phyloP scores from a whole-genome alignment of 1,140 invertebrate species.

The Periplaneta americana region DNA sequence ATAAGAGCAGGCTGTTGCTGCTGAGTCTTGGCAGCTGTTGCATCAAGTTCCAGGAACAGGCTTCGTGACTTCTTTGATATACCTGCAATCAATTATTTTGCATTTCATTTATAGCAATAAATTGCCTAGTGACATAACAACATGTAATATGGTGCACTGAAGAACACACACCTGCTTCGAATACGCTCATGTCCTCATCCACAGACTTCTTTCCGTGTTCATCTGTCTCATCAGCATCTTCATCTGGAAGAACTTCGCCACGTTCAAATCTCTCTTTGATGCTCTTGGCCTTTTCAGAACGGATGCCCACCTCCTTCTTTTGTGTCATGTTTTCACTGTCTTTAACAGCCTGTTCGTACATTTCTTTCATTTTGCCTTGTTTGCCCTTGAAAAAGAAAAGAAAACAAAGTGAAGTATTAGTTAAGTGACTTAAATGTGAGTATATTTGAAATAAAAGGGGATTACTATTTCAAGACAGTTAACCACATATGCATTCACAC shows the following conservation, averaged over 20 bases:
- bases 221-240: conserved; percentile 50
- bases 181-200: conserved; percentile 69
- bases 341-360: conserved; percentile 84
- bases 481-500: no score
- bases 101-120: not conserved
- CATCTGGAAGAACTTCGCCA: conserved; percentile 51
- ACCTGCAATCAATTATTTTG: conserved; percentile 42
- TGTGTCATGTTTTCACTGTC: conserved; percentile 46
- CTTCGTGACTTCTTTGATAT: conserved; percentile 82
- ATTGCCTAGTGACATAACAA: no score
- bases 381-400: conserved; percentile 57
- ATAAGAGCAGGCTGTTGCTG: not conserved
- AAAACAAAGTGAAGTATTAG: not conserved
- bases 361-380: conserved; percentile 84
- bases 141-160: no score
- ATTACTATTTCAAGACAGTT: no score
- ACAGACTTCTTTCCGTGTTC: conserved; percentile 43
- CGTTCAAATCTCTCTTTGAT: conserved; percentile 81
- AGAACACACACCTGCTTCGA: conserved; percentile 82
- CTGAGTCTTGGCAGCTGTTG: conserved; percentile 38
- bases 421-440: no score
- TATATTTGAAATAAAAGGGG: no score
- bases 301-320: conserved; percentile 19
- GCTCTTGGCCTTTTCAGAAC: conserved; percentile 53
- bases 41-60: conserved; percentile 81